These are phyloP conservation scores for Phaethon lepturus DNA, from an alignment of 2,113 vertebrate genomes.

Conservation along the genomic window DNA sequence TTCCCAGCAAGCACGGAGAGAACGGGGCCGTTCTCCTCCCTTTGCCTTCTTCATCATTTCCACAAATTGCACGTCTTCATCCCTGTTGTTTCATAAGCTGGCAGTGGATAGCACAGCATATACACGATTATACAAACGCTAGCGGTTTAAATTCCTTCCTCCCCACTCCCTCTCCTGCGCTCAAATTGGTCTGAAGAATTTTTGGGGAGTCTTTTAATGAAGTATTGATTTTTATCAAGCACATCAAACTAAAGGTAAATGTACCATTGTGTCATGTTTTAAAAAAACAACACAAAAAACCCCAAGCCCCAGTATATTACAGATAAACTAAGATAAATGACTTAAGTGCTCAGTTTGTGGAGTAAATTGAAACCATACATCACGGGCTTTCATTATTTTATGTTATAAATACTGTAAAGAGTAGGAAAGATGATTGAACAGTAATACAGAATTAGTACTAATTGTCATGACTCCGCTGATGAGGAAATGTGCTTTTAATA, in stretches of 20 bases:
- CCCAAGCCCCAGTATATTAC: slow-evolving; percentile 73
- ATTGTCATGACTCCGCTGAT: slow-evolving; percentile 49
- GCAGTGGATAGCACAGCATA: fast-evolving
- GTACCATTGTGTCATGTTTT: slow-evolving; percentile 73
- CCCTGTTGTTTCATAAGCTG: neutral
- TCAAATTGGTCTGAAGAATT: slow-evolving; percentile 68
- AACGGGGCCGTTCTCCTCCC: fast-evolving
- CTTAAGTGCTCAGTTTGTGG: slow-evolving; percentile 82
- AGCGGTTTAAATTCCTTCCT: neutral
- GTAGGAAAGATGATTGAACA: slow-evolving; percentile 76
- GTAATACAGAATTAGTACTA: slow-evolving; percentile 73
- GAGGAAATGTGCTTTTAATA: slow-evolving; percentile 36
- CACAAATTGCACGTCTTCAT: fast-evolving
- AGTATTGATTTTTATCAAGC: slow-evolving; percentile 82
- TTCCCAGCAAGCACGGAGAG: neutral
- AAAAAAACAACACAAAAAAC: slow-evolving; percentile 61
- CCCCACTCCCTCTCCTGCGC: neutral
- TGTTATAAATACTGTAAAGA: slow-evolving; percentile 75
- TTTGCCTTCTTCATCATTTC: fast-evolving
- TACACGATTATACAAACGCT: neutral
- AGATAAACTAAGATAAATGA: slow-evolving; percentile 86
- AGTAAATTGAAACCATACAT: slow-evolving; percentile 84
- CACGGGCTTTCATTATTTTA: slow-evolving; percentile 78
- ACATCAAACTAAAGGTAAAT: slow-evolving; percentile 82
- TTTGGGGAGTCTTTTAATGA: slow-evolving; percentile 80